Base-by-base conservation (phyloP, 2,797 vertebrate species). In the Adrianichthys oophorus region DNA sequence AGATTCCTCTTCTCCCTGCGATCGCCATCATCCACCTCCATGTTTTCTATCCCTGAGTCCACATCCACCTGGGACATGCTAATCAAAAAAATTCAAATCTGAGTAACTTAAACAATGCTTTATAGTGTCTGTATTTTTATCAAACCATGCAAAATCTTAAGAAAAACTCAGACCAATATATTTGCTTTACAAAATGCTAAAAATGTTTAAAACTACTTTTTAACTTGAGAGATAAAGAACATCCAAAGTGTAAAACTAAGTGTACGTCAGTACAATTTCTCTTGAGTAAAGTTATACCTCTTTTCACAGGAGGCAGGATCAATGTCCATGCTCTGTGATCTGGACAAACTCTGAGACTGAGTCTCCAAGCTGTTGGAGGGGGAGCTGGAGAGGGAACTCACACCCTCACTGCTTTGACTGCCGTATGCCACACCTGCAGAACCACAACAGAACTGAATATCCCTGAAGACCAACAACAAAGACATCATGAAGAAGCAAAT, bases 11-110 rank as follows among this genome's bases (percentile, higher is more conserved):
- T 99, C 82, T 99, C 98, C 76, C 97, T 94, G 74, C 97, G 96
- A 82, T 99, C 98, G 4, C 87, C 95, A 83, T 99, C 98, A 16
- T 99, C 98, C 1, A 99, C 98, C 82, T 99, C 98, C 98, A 99
- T 99, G 80, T 99, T 99, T 87, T 99, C 98, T 62, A 99, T 99
- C 85, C 98, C 98, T 79, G 98, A 99, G 94, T 99, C 98, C 89
- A 99, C 97, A 84, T 99, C 98, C 87, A 99, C 97, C 93, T 99
- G 98, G 91, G 97, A 99, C 94, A 98, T 96, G 85, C 98, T 99
- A 84, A 16, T 59, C 87, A 78, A 58, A 72, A 88, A 65, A 74
- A 40, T 26, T 52, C 17, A 4, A 68, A 19, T 15, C 2, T 54
- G 15, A 6, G 24, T 17, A 2, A 3, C 21, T 32, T 12, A 37